These are phyloP conservation scores for Dunckerocampus dactyliophorus DNA, from an alignment of 2,113 vertebrate genomes.

Conservation along the genomic window DNA sequence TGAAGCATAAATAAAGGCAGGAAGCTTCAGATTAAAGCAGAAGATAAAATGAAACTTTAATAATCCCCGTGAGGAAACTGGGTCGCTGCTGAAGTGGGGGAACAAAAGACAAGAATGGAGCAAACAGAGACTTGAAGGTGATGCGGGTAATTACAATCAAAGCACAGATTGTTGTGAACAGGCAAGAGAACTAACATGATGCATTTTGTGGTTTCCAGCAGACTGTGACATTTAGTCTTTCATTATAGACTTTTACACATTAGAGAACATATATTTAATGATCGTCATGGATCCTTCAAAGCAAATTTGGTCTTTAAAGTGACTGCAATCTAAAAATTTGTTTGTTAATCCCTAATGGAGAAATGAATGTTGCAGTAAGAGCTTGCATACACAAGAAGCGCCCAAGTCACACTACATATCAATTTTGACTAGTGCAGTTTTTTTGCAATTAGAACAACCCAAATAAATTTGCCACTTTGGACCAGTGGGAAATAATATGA, in stretches of 20 bases:
- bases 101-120: conserved; percentile 18
- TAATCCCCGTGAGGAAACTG: conserved; percentile 44
- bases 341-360: conserved; percentile 10
- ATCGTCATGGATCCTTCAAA: conserved; percentile 33
- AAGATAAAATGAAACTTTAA: conserved; percentile 58
- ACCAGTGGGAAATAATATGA: conserved; percentile 6
- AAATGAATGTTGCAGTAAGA: conserved; percentile 7
- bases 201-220: too few species aligned
- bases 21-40: conserved; percentile 39
- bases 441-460: background rate
- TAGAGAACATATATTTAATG: background rate
- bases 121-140: conserved; percentile 30
- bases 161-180: conserved; percentile 4
- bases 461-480: background rate
- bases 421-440: background rate
- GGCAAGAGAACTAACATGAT: background rate
- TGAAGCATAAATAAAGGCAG: conserved; percentile 32
- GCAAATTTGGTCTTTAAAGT: conserved; percentile 28
- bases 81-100: conserved; percentile 28
- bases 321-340: background rate
- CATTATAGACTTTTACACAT: background rate
- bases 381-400: background rate
- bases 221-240: background rate
- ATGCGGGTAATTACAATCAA: conserved; percentile 31
- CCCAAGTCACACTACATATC: background rate